A percentile compares a stretch with the other conserved stretches of the same genome.
These are phyloP conservation scores for Pissodes strobi DNA, from an alignment of 1,140 invertebrate genomes.

Conservation along the genomic window DNA sequence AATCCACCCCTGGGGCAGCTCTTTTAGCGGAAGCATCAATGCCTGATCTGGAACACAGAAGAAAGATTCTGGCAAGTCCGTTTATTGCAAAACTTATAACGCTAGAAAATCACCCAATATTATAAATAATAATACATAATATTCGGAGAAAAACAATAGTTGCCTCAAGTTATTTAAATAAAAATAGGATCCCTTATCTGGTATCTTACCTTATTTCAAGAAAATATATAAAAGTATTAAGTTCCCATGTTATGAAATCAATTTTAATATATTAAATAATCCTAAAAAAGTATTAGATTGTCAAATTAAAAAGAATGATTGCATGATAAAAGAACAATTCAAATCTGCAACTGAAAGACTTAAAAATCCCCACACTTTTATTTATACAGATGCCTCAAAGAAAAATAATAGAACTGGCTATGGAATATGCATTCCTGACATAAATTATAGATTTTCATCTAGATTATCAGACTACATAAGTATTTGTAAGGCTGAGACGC, in stretches of 20 bases:
- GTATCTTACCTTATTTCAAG: background rate
- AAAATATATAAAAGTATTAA: background rate
- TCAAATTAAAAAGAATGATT: background rate
- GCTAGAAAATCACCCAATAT: constrained; percentile 14
- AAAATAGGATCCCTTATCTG: background rate
- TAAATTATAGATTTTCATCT: no score
- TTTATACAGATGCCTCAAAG: no score
- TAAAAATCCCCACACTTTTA: no score
- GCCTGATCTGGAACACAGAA: background rate
- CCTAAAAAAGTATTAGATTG: background rate
- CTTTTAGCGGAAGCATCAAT: background rate
- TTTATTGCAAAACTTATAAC: constrained; percentile 13
- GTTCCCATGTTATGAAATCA: constrained; percentile 6
- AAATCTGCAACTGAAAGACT: no score
- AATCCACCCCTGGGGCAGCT: background rate
- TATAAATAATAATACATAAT: background rate
- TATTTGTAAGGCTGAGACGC: no score
- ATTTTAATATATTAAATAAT: background rate
- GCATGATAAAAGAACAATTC: no score
- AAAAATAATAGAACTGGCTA: no score
- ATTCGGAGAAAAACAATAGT: background rate
- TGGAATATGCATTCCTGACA: no score
- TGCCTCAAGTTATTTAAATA: background rate
- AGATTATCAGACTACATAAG: no score
- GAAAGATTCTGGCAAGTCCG: constrained; percentile 16